phyloP scores from a whole-genome alignment of 2,888 invertebrate species.

The Hemithea aestivaria region DNA sequence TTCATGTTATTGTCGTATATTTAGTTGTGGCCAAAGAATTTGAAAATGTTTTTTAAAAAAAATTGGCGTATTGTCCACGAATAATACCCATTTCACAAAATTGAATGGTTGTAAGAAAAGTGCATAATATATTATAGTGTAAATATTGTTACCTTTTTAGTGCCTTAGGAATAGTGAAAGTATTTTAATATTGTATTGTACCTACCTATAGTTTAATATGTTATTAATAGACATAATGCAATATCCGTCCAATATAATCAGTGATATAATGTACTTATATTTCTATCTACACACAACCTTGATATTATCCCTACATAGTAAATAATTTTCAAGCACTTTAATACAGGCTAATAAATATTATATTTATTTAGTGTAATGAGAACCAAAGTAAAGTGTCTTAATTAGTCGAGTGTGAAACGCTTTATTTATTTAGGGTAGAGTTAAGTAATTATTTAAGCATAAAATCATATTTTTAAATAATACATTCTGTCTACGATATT shows the following conservation, averaged over 20 bases:
- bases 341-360: slow-evolving; percentile 8
- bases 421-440: slow-evolving; percentile 63
- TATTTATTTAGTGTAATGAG: slow-evolving; percentile 54
- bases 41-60: slow-evolving; percentile 8
- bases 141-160: slow-evolving; percentile 48
- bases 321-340: neutral
- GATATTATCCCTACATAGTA: too few relatives aligned
- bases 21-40: slow-evolving; percentile 23
- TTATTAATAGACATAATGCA: neutral
- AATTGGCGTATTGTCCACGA: slow-evolving; percentile 5
- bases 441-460: slow-evolving; percentile 6
- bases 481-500: too few relatives aligned
- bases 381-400: slow-evolving; percentile 75
- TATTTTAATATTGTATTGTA: slow-evolving; percentile 18
- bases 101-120: slow-evolving; percentile 24
- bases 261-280: slow-evolving; percentile 5
- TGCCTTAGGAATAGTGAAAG: slow-evolving; percentile 39
- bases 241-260: slow-evolving; percentile 3
- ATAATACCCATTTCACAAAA: slow-evolving; percentile 21
- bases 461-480: too few relatives aligned
- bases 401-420: slow-evolving; percentile 75
- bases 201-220: slow-evolving; percentile 2
- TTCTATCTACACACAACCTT: too few relatives aligned
- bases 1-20: too few relatives aligned
- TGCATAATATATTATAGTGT: slow-evolving; percentile 22